Evolutionary conservation across 2,888 invertebrate genomes (phyloP).

Genomic region (Eledona agricola): DNA sequence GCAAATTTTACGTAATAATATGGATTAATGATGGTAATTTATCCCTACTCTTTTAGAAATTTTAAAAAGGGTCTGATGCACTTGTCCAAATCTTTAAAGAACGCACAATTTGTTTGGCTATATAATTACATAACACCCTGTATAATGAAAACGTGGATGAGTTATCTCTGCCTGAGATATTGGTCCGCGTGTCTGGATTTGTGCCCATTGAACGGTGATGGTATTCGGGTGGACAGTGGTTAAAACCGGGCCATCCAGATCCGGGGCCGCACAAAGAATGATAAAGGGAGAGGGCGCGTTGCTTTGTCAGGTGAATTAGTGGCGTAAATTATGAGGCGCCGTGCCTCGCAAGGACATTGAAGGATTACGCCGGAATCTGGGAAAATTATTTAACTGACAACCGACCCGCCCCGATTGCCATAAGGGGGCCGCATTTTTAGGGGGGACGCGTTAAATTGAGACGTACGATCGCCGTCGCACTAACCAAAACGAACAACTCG

Average conservation of each 20-base stretch:
- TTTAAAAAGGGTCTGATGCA: too few species aligned
- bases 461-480: constrained; percentile 9
- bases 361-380: constrained; percentile 55
- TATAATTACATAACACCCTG: too few species aligned
- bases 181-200: constrained; percentile 16
- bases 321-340: constrained; percentile 58
- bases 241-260: constrained; percentile 38
- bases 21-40: too few species aligned
- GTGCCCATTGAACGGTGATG: constrained; percentile 31
- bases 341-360: constrained; percentile 54
- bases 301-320: constrained; percentile 59
- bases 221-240: constrained; percentile 39
- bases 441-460: constrained; percentile 20
- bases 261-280: constrained; percentile 47
- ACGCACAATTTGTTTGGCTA: too few species aligned
- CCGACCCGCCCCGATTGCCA: constrained; percentile 39
- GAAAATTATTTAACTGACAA: constrained; percentile 57
- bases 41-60: too few species aligned
- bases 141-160: constrained; percentile 24
- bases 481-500: too few species aligned
- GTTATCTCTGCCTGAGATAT: constrained; percentile 16
- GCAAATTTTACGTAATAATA: too few species aligned
- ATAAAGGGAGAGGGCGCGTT: constrained; percentile 49
- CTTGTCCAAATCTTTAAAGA: too few species aligned
- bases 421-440: constrained; percentile 1